phyloP scores from a whole-genome alignment of 2,888 invertebrate species.

The Papilio elwesi region DNA sequence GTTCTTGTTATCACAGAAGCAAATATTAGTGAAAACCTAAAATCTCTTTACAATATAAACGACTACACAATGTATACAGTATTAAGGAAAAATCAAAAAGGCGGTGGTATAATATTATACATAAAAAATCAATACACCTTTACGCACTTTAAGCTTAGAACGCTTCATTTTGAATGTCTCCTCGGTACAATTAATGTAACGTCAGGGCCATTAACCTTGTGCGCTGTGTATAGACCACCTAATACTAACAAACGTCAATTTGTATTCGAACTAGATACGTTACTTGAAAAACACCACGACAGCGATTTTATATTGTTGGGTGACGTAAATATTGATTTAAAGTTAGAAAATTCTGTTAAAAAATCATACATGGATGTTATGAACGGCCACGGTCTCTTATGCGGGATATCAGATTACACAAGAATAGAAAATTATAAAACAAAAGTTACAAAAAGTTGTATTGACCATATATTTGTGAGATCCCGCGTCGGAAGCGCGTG shows the following conservation, averaged over 20 bases:
- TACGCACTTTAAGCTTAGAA: background rate
- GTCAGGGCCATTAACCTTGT: background rate
- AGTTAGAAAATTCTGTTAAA: constrained; percentile 7
- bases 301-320: constrained; percentile 8
- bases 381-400: constrained; percentile 21
- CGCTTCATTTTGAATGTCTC: background rate
- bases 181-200: background rate
- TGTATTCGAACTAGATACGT: background rate
- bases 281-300: background rate
- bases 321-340: constrained; percentile 9
- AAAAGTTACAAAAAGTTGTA: constrained; percentile 30
- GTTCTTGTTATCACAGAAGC: constrained; percentile 36
- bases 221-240: constrained; percentile 9
- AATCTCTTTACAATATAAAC: constrained; percentile 28
- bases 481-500: background rate
- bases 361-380: constrained; percentile 25
- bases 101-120: constrained; percentile 40
- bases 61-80: constrained; percentile 38
- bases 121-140: constrained; percentile 36
- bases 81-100: constrained; percentile 37
- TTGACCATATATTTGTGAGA: constrained; percentile 14
- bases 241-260: constrained; percentile 4
- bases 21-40: constrained; percentile 28
- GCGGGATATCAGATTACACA: constrained; percentile 30
- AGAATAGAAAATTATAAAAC: constrained; percentile 25